phyloP scores from a whole-genome alignment of 2,888 invertebrate species.

The Diaperis boleti region DNA sequence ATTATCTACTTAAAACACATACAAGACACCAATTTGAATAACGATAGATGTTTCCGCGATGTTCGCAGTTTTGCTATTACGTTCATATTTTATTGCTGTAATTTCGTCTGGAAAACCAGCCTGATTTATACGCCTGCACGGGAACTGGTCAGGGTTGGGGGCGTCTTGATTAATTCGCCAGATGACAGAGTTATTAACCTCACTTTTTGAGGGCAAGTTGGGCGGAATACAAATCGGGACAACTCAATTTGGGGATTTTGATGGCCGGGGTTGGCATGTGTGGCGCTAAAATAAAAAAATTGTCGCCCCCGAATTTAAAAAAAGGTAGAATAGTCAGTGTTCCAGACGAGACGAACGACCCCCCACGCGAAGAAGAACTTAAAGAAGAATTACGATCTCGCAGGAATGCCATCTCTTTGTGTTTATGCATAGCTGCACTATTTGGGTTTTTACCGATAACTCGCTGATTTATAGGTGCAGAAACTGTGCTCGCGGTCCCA shows the following conservation, averaged over 20 bases:
- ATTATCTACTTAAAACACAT: slow-evolving; percentile 38
- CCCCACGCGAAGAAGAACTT: too few relatives aligned
- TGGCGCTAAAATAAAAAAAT: too few relatives aligned
- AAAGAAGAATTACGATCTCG: background rate
- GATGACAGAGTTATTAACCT: background rate
- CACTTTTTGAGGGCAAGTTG: background rate
- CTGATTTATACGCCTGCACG: slow-evolving; percentile 19
- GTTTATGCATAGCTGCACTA: slow-evolving; percentile 14
- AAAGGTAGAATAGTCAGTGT: too few relatives aligned
- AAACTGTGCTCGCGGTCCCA: slow-evolving; percentile 5
- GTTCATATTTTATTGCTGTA: slow-evolving; percentile 27
- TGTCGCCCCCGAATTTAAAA: too few relatives aligned
- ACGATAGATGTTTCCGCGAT: slow-evolving; percentile 29
- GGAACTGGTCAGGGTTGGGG: background rate
- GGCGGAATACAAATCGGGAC: background rate
- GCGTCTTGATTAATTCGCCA: background rate
- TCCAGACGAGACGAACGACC: too few relatives aligned
- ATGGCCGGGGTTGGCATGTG: too few relatives aligned
- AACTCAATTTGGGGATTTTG: too few relatives aligned
- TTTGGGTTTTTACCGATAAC: slow-evolving; percentile 26
- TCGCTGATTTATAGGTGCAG: slow-evolving; percentile 25
- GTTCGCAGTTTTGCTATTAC: slow-evolving; percentile 10
- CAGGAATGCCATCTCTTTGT: slow-evolving; percentile 10
- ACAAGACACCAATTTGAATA: slow-evolving; percentile 21
- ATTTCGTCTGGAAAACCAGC: slow-evolving; percentile 22